Base-by-base conservation (phyloP, 2,888 invertebrate genomes). In the Nephrotoma guestfalica region DNA sequence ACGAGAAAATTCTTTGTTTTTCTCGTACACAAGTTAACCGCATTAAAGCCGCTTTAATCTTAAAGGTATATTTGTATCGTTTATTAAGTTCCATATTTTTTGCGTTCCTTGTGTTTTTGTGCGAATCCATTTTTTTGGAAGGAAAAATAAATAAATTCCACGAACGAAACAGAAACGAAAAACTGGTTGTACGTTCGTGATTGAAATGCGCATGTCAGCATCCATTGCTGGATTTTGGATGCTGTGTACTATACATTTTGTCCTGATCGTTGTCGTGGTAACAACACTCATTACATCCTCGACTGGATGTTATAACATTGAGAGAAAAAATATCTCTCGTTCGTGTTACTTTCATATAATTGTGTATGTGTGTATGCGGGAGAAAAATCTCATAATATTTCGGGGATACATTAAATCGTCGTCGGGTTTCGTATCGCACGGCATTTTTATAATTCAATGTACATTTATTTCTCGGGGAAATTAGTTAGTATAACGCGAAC, bases 401-500 rank as follows among this genome's bases (percentile, higher is more conserved):
- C 41, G 41, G 42, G 41, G 2, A 41, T 42, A 84, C 1, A 15
- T 57, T 47, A 6, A 6, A 15, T 9, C n/a, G n/a, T 84, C 84
- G 7, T 83, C 83, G 30, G 30, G 30, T 83, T 4, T 83, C 41
- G 83, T 83, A n/a, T 84, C 71, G 18, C 42, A 41, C 41, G 3
- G 30, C 71, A 13, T 30, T 9, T 43, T 11, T 43, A 43, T 71
- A 11, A 51, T 11, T 71, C 4, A 71, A 71, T 18, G 30, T 30
- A 71, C 18, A n/a, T 9, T 30, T 45, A 85, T 85, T 18, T 85
- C 30, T 43, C 18, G 45, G 43, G 41, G 15, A 85, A 85, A 85
- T 90, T 89, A 90, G 90, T 90, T 91, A 91, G 91, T 91, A 89
- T 89, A 89, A 90, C 91, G 91, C 91, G 91, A 91, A 90, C 90